Evolutionary conservation across 2,797 vertebrate species (phyloP), one percentile per base, ranked within the genome.

Genomic region (Lates japonicus): DNA sequence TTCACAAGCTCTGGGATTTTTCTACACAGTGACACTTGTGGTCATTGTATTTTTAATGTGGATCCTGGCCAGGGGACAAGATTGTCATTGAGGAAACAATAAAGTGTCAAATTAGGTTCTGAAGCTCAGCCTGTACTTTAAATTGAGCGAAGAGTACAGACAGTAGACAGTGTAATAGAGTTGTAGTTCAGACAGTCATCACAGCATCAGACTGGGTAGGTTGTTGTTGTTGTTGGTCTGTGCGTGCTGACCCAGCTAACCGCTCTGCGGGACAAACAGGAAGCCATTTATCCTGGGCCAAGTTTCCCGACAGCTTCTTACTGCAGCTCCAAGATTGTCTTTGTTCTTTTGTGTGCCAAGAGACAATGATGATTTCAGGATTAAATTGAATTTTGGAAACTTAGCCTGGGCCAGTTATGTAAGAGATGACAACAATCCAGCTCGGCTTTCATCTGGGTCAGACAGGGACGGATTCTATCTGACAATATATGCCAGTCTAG

Each of bases 251-350:
- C 90, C 86, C 83, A 79, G 74, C 88, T 69, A 81, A 86, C 75
- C 57, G 8, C 79, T 85, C 76, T 74, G 85, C 42, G 73, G 74
- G 78, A 87, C 74, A 86, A 91, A 94, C 90, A 93, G 88, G 83
- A 93, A 88, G 78, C 86, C 87, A 90, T 94, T 94, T 91, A 93
- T 92, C 82, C 76, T 8, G 41, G 58, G 91, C 92, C 93, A 91
- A 90, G 58, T 90, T 81, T 84, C 70, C 77, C 70, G 22, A 82
- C 84, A 87, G 76, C 71, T 81, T 75, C 79, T 85, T 86, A 73
- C 37, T 76, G 76, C 62, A 78, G 87, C 81, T 84, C 82, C 68
- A 81, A 85, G 52, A 89, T 85, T 77, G 51, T 37, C 76, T 86
- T 85, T 91, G 88, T 89, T 91, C 81, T 82, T 86, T 74, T 81